Evolutionary conservation across 2,888 invertebrate species (phyloP).

Genomic region (Agriotes lineatus): DNA sequence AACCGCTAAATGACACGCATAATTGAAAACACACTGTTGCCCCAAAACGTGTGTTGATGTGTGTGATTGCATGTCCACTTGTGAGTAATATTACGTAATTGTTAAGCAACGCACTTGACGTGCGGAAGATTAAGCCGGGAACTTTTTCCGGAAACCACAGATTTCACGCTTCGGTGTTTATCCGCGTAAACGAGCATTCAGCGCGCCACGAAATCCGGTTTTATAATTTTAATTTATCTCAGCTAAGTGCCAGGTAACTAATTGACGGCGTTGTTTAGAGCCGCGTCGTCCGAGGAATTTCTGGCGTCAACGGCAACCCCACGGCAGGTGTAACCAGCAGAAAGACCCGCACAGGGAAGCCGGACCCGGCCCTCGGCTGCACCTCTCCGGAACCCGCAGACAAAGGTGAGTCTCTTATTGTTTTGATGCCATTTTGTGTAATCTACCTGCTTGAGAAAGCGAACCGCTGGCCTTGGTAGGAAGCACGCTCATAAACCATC

Average conservation of each 20-base stretch:
- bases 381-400: constrained; percentile 59
- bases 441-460: constrained; percentile 18
- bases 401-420: constrained; percentile 56
- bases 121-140: no score
- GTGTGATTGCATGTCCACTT: no score
- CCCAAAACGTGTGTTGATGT: no score
- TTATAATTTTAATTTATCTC: no score
- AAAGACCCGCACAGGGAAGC: constrained; percentile 57
- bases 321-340: constrained; percentile 53
- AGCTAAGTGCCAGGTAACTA: not conserved
- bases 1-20: no score
- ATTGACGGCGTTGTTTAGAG: constrained; percentile 51
- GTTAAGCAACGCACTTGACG: no score
- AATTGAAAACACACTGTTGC: no score
- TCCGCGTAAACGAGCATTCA: no score
- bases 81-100: no score
- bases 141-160: no score
- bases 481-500: constrained; percentile 5
- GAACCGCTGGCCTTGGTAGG: constrained; percentile 30
- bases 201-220: no score
- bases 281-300: constrained; percentile 59
- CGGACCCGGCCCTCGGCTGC: constrained; percentile 51
- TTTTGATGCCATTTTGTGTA: constrained; percentile 15
- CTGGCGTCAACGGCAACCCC: constrained; percentile 55
- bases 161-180: no score